Percentiles rank a stretch among this genome's conserved stretches.
Conservation (phyloP, 2,888 invertebrate species). For the Lydus trimaculatus region DNA sequence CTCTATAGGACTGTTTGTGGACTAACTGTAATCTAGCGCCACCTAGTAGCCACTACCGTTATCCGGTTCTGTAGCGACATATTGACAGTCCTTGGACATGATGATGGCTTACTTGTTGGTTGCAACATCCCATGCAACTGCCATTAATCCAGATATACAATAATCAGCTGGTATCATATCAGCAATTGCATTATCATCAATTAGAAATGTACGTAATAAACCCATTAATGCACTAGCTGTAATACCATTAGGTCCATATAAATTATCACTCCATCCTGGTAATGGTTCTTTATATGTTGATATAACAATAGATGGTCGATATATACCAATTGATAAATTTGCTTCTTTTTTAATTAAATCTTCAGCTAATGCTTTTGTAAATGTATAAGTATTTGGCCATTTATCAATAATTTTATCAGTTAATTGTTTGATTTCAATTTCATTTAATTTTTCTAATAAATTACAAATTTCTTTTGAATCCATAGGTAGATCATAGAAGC, state of each 20-base stretch:
- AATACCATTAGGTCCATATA: slow-evolving; percentile 75
- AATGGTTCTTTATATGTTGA: slow-evolving; percentile 32
- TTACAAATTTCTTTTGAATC: background rate
- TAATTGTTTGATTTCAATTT: background rate
- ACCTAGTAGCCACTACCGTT: too few relatives aligned
- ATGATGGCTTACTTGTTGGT: background rate
- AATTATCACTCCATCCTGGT: slow-evolving; percentile 76
- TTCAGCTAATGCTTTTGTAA: slow-evolving; percentile 86
- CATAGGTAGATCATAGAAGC: slow-evolving; percentile 9
- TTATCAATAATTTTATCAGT: slow-evolving; percentile 63
- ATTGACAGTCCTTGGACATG: too few relatives aligned
- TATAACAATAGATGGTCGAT: slow-evolving; percentile 80
- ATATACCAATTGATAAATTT: slow-evolving; percentile 75
- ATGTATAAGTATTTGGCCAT: slow-evolving; percentile 88
- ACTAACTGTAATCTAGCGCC: too few relatives aligned
- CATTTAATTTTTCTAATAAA: background rate
- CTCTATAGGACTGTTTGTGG: too few relatives aligned
- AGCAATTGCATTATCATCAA: slow-evolving; percentile 62
- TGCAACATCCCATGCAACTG: slow-evolving; percentile 64
- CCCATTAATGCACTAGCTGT: slow-evolving; percentile 64
- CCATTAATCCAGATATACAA: slow-evolving; percentile 68
- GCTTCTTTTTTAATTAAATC: slow-evolving; percentile 68
- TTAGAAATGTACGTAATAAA: slow-evolving; percentile 66
- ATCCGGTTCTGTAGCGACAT: too few relatives aligned
- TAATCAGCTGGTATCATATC: slow-evolving; percentile 74